These are phyloP conservation scores for Amphipoea lucens DNA, from an alignment of 2,888 invertebrate species.

Conservation along the genomic window DNA sequence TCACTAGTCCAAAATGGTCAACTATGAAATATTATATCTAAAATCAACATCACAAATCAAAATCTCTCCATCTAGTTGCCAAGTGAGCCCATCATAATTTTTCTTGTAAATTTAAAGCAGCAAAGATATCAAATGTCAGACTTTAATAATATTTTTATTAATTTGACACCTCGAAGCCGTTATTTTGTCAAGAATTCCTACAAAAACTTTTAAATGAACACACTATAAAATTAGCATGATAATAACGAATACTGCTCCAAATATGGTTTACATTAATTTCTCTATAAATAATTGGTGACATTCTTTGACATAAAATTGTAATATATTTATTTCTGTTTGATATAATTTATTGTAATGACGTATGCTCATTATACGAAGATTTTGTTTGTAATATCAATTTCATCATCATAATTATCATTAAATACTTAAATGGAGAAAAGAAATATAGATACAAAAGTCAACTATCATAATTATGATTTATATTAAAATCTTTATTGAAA, in stretches of 20 bases:
- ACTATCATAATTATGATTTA: slow-evolving; percentile 3
- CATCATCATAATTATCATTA: not conserved
- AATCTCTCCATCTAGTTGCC: slow-evolving; percentile 14
- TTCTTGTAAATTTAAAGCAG: slow-evolving; percentile 25
- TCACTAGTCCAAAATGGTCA: slow-evolving; percentile 26
- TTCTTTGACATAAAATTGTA: slow-evolving; percentile 61
- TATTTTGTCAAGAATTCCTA: slow-evolving; percentile 43
- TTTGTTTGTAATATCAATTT: slow-evolving; percentile 31
- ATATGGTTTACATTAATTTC: slow-evolving; percentile 70
- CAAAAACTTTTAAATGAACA: slow-evolving; percentile 62
- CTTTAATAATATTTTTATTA: slow-evolving; percentile 58
- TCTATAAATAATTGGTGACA: slow-evolving; percentile 65
- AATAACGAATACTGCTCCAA: slow-evolving; percentile 75
- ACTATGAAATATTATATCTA: slow-evolving; percentile 29
- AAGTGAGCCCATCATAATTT: slow-evolving; percentile 38
- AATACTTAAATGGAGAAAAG: not conserved
- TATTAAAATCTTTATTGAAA: slow-evolving; percentile 11
- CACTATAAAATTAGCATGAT: slow-evolving; percentile 78
- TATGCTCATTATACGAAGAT: slow-evolving; percentile 12
- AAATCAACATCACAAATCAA: slow-evolving; percentile 46
- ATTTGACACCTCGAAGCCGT: slow-evolving; percentile 48
- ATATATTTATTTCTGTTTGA: slow-evolving; percentile 48
- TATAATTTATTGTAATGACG: slow-evolving; percentile 48
- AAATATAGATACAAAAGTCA: not conserved
- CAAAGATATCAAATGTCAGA: slow-evolving; percentile 37